Conservation (phyloP, 1,140 invertebrate genomes). For the Drosophila insularis region DNA sequence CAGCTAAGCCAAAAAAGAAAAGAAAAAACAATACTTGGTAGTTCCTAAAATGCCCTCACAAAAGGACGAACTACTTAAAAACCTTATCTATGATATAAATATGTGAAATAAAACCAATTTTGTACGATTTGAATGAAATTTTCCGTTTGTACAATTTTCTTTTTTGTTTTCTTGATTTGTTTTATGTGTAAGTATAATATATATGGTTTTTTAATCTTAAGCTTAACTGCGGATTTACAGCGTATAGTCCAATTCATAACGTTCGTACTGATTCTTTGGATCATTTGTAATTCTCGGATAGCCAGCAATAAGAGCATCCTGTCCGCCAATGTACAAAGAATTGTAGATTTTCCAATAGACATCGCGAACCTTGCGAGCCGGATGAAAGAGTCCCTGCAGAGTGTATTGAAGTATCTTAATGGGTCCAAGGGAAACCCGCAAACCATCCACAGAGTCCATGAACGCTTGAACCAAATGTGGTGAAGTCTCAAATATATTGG, state of each 20-base stretch:
- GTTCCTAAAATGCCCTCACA: neutral
- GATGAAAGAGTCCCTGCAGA: constrained; percentile 98
- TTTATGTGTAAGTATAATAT: constrained; percentile 15
- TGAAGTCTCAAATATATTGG: constrained; percentile 99
- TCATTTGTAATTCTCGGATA: constrained; percentile 98
- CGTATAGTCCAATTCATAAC: constrained; percentile 98
- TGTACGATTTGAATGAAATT: constrained; percentile 31
- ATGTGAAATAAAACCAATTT: constrained; percentile 66
- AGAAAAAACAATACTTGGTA: neutral
- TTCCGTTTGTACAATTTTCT: neutral
- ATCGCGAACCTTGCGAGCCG: constrained; percentile 98
- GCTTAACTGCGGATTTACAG: constrained; percentile 85
- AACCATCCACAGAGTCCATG: constrained; percentile 99
- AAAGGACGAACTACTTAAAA: neutral
- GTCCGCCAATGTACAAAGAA: constrained; percentile 98
- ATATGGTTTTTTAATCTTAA: constrained; percentile 1
- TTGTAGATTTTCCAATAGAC: constrained; percentile 99
- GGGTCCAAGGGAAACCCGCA: constrained; percentile 97
- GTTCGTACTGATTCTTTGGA: constrained; percentile 96
- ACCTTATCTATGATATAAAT: neutral
- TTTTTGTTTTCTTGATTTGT: neutral
- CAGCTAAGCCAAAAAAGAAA: neutral
- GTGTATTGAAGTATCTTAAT: constrained; percentile 98
- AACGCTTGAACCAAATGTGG: constrained; percentile 99
- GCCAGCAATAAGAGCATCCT: constrained; percentile 98